A percentile compares a stretch with the other conserved stretches of the same genome.
These are phyloP conservation scores for Siderastrea siderea DNA, from an alignment of 92 coral and sea anemone species.

Conservation along the genomic window DNA sequence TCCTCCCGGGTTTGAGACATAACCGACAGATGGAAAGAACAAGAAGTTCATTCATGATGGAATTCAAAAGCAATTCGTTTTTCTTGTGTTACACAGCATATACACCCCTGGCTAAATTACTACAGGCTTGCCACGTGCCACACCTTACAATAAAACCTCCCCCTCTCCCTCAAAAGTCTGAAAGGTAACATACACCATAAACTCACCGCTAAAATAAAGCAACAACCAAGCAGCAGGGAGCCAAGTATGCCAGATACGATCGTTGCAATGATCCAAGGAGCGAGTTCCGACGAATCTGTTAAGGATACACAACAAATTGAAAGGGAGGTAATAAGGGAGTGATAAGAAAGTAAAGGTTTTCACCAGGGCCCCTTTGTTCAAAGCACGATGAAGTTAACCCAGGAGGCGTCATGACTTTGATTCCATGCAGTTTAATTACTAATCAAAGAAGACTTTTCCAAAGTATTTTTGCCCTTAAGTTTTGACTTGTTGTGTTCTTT, in stretches of 20 bases:
- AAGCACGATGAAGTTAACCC: neutral
- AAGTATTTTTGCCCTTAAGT: too few species aligned
- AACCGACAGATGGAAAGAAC: too few species aligned
- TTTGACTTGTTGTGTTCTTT: too few species aligned
- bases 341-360: too few species aligned
- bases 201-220: constrained; percentile 11
- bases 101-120: too few species aligned
- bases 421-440: neutral
- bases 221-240: neutral
- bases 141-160: neutral
- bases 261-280: constrained; percentile 3
- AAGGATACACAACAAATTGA: neutral
- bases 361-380: neutral
- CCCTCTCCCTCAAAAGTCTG: too few species aligned
- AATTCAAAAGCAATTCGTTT: too few species aligned
- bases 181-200: too few species aligned
- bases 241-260: neutral
- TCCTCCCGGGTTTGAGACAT: too few species aligned
- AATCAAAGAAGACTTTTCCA: too few species aligned
- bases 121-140: neutral
- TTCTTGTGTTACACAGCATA: too few species aligned
- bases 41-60: too few species aligned
- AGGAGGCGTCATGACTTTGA: neutral
- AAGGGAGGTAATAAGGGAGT: neutral
- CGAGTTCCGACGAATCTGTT: neutral